These are phyloP conservation scores for Toxotes lorentzi DNA, from an alignment of 2,797 vertebrate genomes.

Conservation along the genomic window DNA sequence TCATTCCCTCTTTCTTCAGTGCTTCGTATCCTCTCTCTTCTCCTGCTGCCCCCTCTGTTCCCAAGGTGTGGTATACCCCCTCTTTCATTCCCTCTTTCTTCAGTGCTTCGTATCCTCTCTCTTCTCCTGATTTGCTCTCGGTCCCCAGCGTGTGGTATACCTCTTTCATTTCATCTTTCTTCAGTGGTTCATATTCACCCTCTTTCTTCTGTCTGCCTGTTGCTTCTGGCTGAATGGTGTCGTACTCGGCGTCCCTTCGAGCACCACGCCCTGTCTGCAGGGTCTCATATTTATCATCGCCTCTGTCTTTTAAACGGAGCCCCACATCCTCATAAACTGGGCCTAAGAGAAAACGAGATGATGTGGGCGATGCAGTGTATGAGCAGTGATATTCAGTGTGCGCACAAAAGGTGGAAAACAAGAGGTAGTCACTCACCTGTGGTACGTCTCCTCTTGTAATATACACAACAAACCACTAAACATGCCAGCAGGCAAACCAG, in stretches of 20 bases:
- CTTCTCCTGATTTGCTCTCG: slow-evolving; percentile 3
- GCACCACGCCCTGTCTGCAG: neutral
- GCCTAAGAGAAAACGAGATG: neutral
- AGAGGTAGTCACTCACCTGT: slow-evolving; percentile 39
- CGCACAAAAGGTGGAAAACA: neutral
- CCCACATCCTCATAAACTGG: slow-evolving; percentile 55
- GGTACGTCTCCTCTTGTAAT: neutral
- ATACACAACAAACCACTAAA: rapidly evolving
- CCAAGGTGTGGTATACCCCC: slow-evolving; percentile 17
- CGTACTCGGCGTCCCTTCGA: slow-evolving; percentile 32
- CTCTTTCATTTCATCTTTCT: slow-evolving; percentile 11
- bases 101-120: slow-evolving; percentile 36
- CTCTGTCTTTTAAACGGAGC: neutral
- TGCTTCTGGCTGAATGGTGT: slow-evolving; percentile 31
- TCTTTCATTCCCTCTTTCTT: slow-evolving; percentile 13
- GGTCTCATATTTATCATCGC: neutral
- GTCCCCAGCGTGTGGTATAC: slow-evolving; percentile 25
- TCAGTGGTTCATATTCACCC: slow-evolving; percentile 40
- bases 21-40: slow-evolving; percentile 5
- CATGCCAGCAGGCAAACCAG: rapidly evolving
- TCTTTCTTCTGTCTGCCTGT: neutral
- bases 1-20: slow-evolving; percentile 27
- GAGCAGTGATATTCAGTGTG: neutral
- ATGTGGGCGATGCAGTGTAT: neutral
- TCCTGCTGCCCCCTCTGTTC: rapidly evolving